Conservation (phyloP, 2,797 vertebrate species). For the Syngnathus rostellatus region DNA sequence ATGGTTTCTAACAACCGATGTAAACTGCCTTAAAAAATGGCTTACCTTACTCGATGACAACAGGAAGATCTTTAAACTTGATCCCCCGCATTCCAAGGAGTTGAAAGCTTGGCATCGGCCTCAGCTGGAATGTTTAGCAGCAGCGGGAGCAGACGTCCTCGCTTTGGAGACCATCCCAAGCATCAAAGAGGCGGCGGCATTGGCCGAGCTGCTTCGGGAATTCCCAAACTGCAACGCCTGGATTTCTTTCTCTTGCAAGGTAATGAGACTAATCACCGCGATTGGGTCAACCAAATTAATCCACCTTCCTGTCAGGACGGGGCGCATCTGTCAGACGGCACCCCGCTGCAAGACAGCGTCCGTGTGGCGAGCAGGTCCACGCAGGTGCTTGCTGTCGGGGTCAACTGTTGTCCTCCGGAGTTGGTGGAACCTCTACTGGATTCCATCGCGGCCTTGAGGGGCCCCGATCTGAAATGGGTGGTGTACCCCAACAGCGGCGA, state of each 20-base stretch:
- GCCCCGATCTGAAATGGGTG: constrained; percentile 64
- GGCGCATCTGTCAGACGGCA: constrained; percentile 65
- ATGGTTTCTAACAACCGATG: not conserved
- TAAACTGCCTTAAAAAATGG: no score
- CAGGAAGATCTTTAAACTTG: not conserved
- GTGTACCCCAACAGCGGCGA: constrained; percentile 78
- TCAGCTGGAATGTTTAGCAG: constrained; percentile 61
- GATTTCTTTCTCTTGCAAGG: constrained; percentile 79
- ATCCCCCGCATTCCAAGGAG: constrained; percentile 45
- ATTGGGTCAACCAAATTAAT: not conserved
- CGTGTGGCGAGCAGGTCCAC: constrained; percentile 45
- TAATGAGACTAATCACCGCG: constrained; percentile 21
- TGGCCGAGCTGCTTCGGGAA: constrained; percentile 72
- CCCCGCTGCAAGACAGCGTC: constrained; percentile 61
- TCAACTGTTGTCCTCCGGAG: constrained; percentile 71
- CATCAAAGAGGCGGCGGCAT: constrained; percentile 70
- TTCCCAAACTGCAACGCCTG: constrained; percentile 70
- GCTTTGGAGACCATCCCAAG: constrained; percentile 79
- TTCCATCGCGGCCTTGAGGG: constrained; percentile 45
- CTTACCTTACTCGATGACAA: no score
- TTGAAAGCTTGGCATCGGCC: constrained; percentile 74
- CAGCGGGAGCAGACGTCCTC: constrained; percentile 71
- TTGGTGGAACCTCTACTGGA: constrained; percentile 66
- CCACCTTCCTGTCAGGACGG: constrained; percentile 44
- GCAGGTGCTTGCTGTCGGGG: constrained; percentile 72